phyloP scores from a whole-genome alignment of 2,888 invertebrate species.

The Amphipyra berbera region DNA sequence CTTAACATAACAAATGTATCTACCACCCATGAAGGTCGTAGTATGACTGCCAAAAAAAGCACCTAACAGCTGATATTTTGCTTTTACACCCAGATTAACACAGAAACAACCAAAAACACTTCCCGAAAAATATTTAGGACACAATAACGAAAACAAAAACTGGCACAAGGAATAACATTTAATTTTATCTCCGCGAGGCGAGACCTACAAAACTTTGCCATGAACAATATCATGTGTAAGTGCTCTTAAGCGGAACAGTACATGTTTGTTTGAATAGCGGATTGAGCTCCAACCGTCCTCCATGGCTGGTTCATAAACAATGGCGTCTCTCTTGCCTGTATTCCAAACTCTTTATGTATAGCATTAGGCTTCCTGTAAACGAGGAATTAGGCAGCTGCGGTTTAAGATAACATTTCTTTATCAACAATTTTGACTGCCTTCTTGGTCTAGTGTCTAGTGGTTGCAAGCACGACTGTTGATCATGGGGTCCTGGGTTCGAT shows the following conservation, averaged over 20 bases:
- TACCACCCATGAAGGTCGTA: not conserved
- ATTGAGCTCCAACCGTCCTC: conserved; percentile 76
- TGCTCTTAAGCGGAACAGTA: conserved; percentile 66
- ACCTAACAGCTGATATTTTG: conserved; percentile 28
- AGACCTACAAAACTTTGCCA: conserved; percentile 46
- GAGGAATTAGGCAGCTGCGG: not conserved
- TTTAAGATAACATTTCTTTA: not conserved
- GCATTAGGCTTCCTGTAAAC: conserved; percentile 29
- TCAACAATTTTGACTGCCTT: too few species aligned
- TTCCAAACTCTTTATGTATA: conserved; percentile 42
- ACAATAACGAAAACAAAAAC: conserved; percentile 53
- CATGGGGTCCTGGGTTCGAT: too few species aligned
- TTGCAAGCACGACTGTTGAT: too few species aligned
- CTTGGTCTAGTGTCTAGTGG: too few species aligned
- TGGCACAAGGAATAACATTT: conserved; percentile 52
- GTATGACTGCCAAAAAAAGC: conserved; percentile 23
- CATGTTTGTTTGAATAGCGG: conserved; percentile 79
- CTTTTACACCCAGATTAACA: conserved; percentile 44
- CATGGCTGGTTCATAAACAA: conserved; percentile 74
- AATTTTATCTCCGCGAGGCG: conserved; percentile 53
- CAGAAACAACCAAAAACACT: conserved; percentile 42
- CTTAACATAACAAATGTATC: not conserved
- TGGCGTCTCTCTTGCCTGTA: conserved; percentile 56
- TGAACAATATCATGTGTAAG: conserved; percentile 62
- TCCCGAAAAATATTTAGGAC: conserved; percentile 42